Base-by-base conservation (phyloP, 2,113 vertebrate genomes). In the Zapus hudsonius region DNA sequence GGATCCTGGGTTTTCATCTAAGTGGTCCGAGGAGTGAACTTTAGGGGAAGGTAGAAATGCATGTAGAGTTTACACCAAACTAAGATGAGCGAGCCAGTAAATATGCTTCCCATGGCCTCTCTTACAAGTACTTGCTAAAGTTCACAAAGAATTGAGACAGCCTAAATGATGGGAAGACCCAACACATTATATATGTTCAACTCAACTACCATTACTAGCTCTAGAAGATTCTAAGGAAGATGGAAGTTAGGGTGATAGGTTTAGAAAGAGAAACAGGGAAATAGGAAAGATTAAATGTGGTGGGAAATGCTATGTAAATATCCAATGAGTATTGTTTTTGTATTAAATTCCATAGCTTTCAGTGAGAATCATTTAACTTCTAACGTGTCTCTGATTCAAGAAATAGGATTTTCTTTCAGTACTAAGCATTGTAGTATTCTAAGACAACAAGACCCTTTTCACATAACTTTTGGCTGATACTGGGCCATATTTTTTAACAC, bases 321-420 rank as follows among this genome's bases (percentile, higher is more conserved):
- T 75, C n/a, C 88, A 83, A 79, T 69, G 75, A 93, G 52, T 61
- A 5, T 42, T 44, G 40, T 85, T 87, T n/a, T 88, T 59, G 87
- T 33, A 67, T 33, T 73, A 76, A 81, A 38, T 72, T 55, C 31
- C 44, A 76, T 31, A 61, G 5, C 27, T 59, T 70, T 70, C 33
- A 40, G 7, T 83, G 38, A 64, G 84, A 25, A 17, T 31, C 17
- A 79, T 83, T 74, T 59, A 70, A 47, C 33, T 76, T 61, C 33
- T 78, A 75, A n/a, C 72, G 7, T 55, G 55, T 52, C 47, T 40
- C 22, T 67, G 13, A 33, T 20, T 76, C 25, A 91, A 95, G 38
- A 83, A 80, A 73, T 33, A 10, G 7, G 19, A 74, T 89, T 5
- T 70, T 6, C 36, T 80, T 91, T n/a, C 55, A 27, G 38, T 55